Conservation (phyloP, 2,113 vertebrate genomes). For the Caracal caracal region DNA sequence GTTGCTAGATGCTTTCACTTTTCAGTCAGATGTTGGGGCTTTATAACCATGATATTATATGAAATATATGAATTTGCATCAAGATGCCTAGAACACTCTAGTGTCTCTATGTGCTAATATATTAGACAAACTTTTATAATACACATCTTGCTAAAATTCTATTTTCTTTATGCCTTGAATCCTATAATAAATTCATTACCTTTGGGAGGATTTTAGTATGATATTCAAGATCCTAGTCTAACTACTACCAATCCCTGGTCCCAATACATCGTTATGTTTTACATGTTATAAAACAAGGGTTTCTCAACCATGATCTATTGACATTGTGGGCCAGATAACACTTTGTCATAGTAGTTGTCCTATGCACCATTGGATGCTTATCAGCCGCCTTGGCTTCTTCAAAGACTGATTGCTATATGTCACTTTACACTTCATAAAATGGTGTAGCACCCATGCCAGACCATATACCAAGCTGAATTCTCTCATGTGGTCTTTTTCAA, state of each 20-base stretch:
- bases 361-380: background rate
- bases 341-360: background rate
- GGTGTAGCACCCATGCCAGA: background rate
- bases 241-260: background rate
- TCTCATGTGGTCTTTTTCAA: background rate
- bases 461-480: background rate
- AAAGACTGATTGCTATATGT: background rate
- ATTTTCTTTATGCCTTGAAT: background rate
- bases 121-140: background rate
- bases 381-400: background rate
- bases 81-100: background rate
- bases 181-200: background rate
- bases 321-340: background rate
- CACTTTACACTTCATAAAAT: background rate
- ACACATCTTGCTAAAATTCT: background rate
- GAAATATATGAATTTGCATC: background rate
- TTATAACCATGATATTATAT: background rate
- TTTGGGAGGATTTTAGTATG: background rate
- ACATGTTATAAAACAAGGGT: background rate
- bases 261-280: background rate
- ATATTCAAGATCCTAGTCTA: background rate
- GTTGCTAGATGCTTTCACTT: conserved; percentile 41
- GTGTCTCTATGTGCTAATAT: background rate
- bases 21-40: background rate
- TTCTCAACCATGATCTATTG: background rate